Evolutionary conservation across 2,797 vertebrate species (phyloP), one percentile per base, ranked within the genome.

Genomic region (Manis pentadactyla): DNA sequence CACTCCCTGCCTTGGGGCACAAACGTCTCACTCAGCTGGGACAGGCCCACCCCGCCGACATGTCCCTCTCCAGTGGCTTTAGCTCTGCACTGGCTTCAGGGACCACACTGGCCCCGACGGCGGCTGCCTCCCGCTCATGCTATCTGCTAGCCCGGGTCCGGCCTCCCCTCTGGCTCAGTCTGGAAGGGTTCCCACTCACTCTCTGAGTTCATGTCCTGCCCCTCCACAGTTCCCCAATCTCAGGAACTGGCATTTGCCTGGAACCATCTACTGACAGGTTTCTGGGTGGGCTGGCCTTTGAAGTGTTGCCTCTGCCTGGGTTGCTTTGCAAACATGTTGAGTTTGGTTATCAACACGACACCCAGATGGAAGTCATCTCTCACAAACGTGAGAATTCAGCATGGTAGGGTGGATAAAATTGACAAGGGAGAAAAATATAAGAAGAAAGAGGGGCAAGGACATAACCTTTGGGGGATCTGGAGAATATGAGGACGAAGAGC

Each of bases 31-130:
- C 17, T 17, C 42, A 51, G 68, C 23, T 37, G 39, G 55, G 61
- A 66, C 49, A 46, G 0, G n/a, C 21, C 12, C 8, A 0, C 19
- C 21, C 2, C 9, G 18, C 42, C 0, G 68, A 23, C 11, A 25
- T 21, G 12, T 7, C 59, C 39, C 31, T n/a, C 82, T 34, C 23
- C 18, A 75, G 46, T 2, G 55, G 77, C 2, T 2, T 42, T 2
- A 0, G 31, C 34, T 79, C 53, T 82, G 49, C 10, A 4, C 29
- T 73, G 57, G 64, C 51, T 87, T 81, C 68, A 37, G 75, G 75
- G 86, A 74, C 42, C 37, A 42, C 2, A 0, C 0, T 19, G 46
- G 57, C 19, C 39, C 23, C 0, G 6, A 66, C 1, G 64, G 63
- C n/a, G 75, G 69, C 23, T 57, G 89, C 29, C 34, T 78, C 25